Evolutionary conservation across 2,888 invertebrate species (phyloP).

Genomic region (Drosophila lacicola): DNA sequence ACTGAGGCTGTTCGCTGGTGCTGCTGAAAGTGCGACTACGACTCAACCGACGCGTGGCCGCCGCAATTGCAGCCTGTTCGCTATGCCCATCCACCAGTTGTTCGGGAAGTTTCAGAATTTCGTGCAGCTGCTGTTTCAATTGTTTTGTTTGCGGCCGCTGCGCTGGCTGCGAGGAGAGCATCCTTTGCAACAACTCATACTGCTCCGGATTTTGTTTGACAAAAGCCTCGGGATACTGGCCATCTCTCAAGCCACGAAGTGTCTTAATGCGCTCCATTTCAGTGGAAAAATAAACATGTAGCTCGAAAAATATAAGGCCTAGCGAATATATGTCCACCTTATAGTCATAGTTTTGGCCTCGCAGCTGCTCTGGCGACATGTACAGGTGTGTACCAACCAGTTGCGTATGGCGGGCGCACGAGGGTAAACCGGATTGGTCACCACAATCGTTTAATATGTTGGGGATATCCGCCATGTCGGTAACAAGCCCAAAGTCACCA

Average conservation of each 20-base stretch:
- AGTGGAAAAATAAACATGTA: conserved; percentile 95
- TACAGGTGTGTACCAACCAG: conserved; percentile 95
- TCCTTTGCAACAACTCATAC: conserved; percentile 89
- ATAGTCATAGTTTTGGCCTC: conserved; percentile 91
- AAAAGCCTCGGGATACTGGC: conserved; percentile 90
- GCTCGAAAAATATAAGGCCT: conserved; percentile 96
- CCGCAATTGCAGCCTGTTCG: conserved; percentile 63
- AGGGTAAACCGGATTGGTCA: conserved; percentile 77
- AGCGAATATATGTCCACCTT: conserved; percentile 98
- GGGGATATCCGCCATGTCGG: conserved; percentile 90
- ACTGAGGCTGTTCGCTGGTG: conserved; percentile 64
- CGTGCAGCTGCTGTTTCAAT: conserved; percentile 85
- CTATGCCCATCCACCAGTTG: conserved; percentile 60
- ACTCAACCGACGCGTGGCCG: conserved; percentile 71
- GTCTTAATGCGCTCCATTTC: conserved; percentile 94
- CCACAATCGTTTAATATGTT: conserved; percentile 81
- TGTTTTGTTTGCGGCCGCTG: conserved; percentile 91
- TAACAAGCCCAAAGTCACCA: conserved; percentile 99
- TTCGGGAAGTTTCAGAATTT: conserved; percentile 74
- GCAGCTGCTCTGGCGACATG: conserved; percentile 98
- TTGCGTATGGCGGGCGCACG: conserved; percentile 87
- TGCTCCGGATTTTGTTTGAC: conserved; percentile 88
- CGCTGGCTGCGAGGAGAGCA: conserved; percentile 91
- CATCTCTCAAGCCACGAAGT: conserved; percentile 88
- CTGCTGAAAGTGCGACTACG: conserved; percentile 79